Percentiles rank a stretch among this genome's conserved stretches.
phyloP scores from a whole-genome alignment of 2,888 invertebrate species.

The Barypeithes pellucidus region DNA sequence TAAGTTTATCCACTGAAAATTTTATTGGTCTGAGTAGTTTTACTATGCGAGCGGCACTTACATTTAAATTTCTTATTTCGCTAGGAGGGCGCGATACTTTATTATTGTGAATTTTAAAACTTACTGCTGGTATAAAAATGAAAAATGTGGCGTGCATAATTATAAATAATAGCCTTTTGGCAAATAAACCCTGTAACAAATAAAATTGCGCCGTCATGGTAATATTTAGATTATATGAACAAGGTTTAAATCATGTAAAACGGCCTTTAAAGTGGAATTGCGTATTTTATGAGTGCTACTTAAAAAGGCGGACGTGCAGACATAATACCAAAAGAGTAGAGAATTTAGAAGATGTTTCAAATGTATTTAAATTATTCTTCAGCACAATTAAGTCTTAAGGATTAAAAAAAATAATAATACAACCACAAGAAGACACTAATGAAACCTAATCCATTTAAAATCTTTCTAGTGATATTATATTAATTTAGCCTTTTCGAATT shows the following conservation, averaged over 20 bases:
- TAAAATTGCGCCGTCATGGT: slow-evolving; percentile 4
- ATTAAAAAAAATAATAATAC: too few species aligned
- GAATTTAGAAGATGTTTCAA: too few species aligned
- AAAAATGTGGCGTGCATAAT: slow-evolving; percentile 22
- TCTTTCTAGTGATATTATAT: too few species aligned
- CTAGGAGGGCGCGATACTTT: slow-evolving; percentile 5
- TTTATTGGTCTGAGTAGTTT: slow-evolving; percentile 37
- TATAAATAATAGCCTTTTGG: slow-evolving; percentile 6
- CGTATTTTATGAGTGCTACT: background rate
- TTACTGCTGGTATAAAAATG: slow-evolving; percentile 19
- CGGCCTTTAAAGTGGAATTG: background rate
- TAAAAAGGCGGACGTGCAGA: too few species aligned
- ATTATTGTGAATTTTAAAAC: slow-evolving; percentile 25
- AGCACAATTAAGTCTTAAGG: too few species aligned
- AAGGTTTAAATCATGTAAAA: background rate
- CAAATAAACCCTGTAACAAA: slow-evolving; percentile 7
- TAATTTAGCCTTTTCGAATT: too few species aligned
- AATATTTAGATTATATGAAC: slow-evolving; percentile 1
- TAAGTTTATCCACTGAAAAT: slow-evolving; percentile 40
- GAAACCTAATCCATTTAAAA: too few species aligned
- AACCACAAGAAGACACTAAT: too few species aligned
- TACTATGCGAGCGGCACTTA: slow-evolving; percentile 28
- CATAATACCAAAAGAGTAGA: too few species aligned
- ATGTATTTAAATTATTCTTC: too few species aligned
- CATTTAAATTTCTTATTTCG: slow-evolving; percentile 35